A percentile compares a stretch with the other conserved stretches of the same genome.
Conservation (phyloP, 1,140 invertebrate species). For the Tetragonula clypearis region DNA sequence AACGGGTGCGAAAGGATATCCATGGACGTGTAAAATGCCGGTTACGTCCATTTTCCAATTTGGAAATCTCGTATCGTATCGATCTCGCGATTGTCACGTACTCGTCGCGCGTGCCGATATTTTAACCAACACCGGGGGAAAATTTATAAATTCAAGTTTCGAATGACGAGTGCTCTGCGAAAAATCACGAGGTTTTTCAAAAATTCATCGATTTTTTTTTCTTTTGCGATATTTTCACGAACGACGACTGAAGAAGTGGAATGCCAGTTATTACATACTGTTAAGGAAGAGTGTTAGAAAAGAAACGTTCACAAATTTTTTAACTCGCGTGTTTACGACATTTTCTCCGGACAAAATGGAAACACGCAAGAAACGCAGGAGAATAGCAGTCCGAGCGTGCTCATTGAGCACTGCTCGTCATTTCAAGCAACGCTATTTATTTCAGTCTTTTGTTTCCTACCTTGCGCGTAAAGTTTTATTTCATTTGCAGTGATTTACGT, state of each 20-base stretch:
- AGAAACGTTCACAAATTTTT: neutral
- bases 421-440: neutral
- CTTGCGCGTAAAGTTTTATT: neutral
- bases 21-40: neutral
- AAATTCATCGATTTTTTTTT: too few relatives aligned
- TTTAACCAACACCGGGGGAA: conserved; percentile 5
- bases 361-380: neutral
- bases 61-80: conserved; percentile 16
- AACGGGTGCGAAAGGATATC: neutral
- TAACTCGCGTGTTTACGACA: neutral
- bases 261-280: too few relatives aligned
- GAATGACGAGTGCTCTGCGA: neutral
- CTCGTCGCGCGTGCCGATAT: conserved; percentile 4
- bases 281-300: neutral
- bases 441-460: neutral
- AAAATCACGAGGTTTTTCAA: conserved; percentile 39
- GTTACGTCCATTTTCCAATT: neutral
- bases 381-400: neutral
- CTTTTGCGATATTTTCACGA: neutral
- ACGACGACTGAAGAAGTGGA: neutral
- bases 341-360: neutral
- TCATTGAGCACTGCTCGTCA: neutral
- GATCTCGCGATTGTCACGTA: neutral
- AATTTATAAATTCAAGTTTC: conserved; percentile 31
- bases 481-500: neutral